Evolutionary conservation across 35 echinoderm and acorn worm species (phyloP).

Genomic region (Ophioderma brevispina): DNA sequence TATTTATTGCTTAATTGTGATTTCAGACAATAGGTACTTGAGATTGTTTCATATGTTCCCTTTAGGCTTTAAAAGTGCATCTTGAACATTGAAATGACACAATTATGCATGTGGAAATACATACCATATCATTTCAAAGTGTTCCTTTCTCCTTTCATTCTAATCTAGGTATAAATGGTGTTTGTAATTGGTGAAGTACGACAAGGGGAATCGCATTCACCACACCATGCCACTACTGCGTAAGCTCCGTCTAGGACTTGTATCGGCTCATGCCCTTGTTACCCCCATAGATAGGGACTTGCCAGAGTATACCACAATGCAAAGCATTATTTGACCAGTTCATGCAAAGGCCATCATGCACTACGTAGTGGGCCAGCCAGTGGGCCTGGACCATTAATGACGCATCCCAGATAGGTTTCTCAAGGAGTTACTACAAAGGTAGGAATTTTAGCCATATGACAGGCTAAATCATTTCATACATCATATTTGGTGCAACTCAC

Average conservation of each 20-base stretch:
- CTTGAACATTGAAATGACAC: too few relatives aligned
- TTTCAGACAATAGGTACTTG: too few relatives aligned
- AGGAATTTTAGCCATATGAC: neutral
- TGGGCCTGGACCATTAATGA: constrained; percentile 10
- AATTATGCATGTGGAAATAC: too few relatives aligned
- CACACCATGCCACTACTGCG: constrained; percentile 23
- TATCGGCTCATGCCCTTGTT: constrained; percentile 33
- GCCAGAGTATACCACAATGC: constrained; percentile 27
- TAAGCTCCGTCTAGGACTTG: constrained; percentile 51
- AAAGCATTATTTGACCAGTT: constrained; percentile 44
- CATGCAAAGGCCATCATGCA: constrained; percentile 60
- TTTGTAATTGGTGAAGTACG: constrained; percentile 31
- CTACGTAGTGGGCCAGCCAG: constrained; percentile 7
- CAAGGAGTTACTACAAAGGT: constrained; percentile 44
- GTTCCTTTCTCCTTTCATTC: too few relatives aligned
- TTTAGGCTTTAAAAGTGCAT: too few relatives aligned
- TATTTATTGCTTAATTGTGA: too few relatives aligned
- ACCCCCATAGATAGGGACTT: constrained; percentile 26
- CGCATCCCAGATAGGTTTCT: constrained; percentile 26
- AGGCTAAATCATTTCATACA: too few relatives aligned
- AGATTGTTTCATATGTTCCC: too few relatives aligned
- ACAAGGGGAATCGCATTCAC: constrained; percentile 32
- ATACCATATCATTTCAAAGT: too few relatives aligned
- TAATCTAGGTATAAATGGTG: too few relatives aligned
- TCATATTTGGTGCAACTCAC: too few relatives aligned